These are phyloP conservation scores for Mareca penelope DNA, from an alignment of 2,797 vertebrate genomes.

Conservation along the genomic window DNA sequence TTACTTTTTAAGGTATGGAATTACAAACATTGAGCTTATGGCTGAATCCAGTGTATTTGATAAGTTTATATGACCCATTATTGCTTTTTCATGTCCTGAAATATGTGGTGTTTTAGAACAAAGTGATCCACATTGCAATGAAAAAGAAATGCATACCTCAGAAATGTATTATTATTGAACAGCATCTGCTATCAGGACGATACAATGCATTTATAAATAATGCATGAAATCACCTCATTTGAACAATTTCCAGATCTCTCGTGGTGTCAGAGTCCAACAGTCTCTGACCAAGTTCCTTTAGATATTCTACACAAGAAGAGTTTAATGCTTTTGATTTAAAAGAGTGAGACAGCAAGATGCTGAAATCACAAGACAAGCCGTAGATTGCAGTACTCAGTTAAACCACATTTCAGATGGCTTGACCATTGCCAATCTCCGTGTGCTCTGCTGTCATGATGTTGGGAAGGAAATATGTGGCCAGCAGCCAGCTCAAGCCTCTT, in stretches of 20 bases:
- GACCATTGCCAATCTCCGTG: background rate
- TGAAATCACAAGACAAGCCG: background rate
- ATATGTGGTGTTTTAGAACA: background rate
- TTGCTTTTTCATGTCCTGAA: background rate
- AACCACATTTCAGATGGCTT: background rate
- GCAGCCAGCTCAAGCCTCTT: background rate
- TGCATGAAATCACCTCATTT: constrained; percentile 3
- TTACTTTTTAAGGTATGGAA: background rate
- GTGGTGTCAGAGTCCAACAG: background rate
- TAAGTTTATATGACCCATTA: background rate
- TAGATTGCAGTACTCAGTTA: background rate
- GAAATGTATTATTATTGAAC: background rate
- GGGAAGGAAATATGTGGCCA: background rate
- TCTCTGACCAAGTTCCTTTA: background rate
- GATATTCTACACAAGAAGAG: background rate
- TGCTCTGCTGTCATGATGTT: background rate
- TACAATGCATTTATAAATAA: constrained; percentile 8
- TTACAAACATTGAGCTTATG: background rate
- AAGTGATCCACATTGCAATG: background rate
- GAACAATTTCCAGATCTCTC: background rate
- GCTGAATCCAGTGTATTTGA: background rate
- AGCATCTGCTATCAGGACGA: background rate
- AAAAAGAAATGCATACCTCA: background rate
- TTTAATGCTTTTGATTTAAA: background rate
- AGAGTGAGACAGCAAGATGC: background rate